Evolutionary conservation across 2,888 invertebrate genomes (phyloP).

Genomic region (Rhabditophanes sp.): DNA sequence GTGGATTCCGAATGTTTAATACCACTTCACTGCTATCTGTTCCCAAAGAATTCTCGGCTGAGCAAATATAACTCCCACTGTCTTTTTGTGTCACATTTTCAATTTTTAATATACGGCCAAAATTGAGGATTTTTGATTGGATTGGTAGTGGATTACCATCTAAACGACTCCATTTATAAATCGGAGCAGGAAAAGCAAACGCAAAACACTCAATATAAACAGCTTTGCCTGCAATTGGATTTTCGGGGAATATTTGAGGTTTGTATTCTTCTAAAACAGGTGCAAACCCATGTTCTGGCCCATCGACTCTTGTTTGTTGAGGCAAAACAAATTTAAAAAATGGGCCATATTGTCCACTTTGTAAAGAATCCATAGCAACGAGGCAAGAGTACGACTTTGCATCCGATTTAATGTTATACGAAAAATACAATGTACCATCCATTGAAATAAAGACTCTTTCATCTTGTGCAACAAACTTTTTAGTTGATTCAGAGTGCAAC

Average conservation of each 20-base stretch:
- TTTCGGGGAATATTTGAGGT: constrained; percentile 34
- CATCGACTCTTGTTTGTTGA: constrained; percentile 8
- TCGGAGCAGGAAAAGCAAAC: constrained; percentile 33
- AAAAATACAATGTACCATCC: constrained; percentile 40
- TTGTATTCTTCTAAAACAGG: constrained; percentile 30
- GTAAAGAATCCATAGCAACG: constrained; percentile 26
- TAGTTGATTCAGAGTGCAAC: constrained; percentile 23
- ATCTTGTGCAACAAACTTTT: constrained; percentile 23
- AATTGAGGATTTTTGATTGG: constrained; percentile 21
- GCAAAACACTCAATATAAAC: constrained; percentile 42
- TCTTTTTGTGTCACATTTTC: constrained; percentile 24
- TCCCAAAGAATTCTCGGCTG: constrained; percentile 28
- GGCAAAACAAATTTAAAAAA: constrained; percentile 33
- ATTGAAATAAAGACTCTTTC: constrained; percentile 34
- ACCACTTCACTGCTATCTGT: constrained; percentile 24
- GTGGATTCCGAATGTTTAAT: constrained; percentile 25
- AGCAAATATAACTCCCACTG: constrained; percentile 32
- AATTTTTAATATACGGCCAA: constrained; percentile 34
- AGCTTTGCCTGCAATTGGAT: constrained; percentile 28
- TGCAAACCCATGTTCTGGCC: constrained; percentile 10
- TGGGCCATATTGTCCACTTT: constrained; percentile 41
- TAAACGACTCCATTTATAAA: constrained; percentile 31
- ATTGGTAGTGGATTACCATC: constrained; percentile 27
- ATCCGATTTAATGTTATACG: constrained; percentile 24
- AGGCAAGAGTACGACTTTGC: constrained; percentile 40